Base-by-base conservation (phyloP, 2,113 vertebrate genomes). In the Rhinolophus sinicus region DNA sequence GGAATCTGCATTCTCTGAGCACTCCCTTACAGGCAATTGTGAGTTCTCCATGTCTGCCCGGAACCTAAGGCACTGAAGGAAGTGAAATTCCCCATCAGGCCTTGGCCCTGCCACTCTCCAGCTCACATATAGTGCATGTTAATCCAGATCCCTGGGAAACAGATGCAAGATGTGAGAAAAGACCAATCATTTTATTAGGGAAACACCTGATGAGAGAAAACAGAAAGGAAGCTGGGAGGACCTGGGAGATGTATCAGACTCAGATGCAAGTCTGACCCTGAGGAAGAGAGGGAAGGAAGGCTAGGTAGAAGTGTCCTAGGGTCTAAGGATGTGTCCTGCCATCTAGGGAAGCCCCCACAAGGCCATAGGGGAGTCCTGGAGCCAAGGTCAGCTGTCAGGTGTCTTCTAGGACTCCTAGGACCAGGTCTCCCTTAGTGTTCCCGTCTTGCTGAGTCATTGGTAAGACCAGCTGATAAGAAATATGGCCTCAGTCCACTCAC, bases 41-140 rank as follows among this genome's bases (percentile, higher is more conserved):
- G 72, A 56, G 78, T 84, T 50, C 84, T 75, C 92, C 10, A 33
- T 44, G 33, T 94, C 50, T 96, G 86, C 77, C 70, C 28, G 81
- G 54, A 96, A 81, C 22, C n/a, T 18, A 19, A 5, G 77, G 21
- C 80, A 33, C 8, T n/a, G 28, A 19, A 56, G 67, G 8, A 77
- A 40, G 50, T 62, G 10, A 47, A 28, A 12, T 80, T 88, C 40
- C 65, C 44, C 22, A 33, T 33, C 4, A 75, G 56, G 60, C 38
- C 60, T 58, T 91, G 80, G 50, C 33, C 67, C 12, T 87, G 50
- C 5, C 54, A 5, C 8, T 24, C 33, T 83, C 81, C 26, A 76
- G 70, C 9, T 76, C 19, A 56, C 28, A 85, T 2, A 38, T 10
- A 33, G 0, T 7, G 12, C 7, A 21, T 80, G 14, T 84, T 33